Base-by-base conservation (phyloP, 1,140 invertebrate genomes). In the Arion vulgaris region DNA sequence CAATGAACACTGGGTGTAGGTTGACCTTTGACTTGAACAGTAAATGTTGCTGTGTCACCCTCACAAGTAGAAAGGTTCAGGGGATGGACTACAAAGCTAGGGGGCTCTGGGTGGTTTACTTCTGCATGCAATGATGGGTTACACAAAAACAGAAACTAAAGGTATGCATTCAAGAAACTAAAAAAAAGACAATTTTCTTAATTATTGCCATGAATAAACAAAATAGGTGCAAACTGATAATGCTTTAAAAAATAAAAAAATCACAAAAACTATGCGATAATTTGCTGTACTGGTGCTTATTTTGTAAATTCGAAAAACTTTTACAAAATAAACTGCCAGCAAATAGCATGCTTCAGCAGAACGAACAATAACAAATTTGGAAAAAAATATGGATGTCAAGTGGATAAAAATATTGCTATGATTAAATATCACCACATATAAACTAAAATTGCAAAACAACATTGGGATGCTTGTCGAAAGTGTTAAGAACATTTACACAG, bases 1-100 rank as follows among this genome's bases (percentile, higher is more conserved):
- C 98, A 99, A 87, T 96, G 94, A 83, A 98, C 95, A 13, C 93
- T 95, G 0, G 98, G 98, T 75, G 95, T 96, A 0, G 98, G 98
- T 36, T 97, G 96, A 84, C 98, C 98, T 84, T 95, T 95, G 75
- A 99, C 94, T 80, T 85, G 53, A 74, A 87, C 88, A 19, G 51
- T 86, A 28, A 89, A 85, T 19, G 74, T 87, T 28, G 80, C 84
- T 66, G 49, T 72, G 1, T 62, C 23, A 51, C 86, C 87, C 79
- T 87, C 85, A 28, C 80, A 36, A 15, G 84, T 78, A 7, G 81
- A 83, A 13, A 83, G 11, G 23, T 72, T 78, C 75, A 81, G 80
- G 39, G 85, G 84, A 57, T 80, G 84, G 51, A 73, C 83, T 23
- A 87, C 74, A 81, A 89, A 89, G 36, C 85, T 84, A 34, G 88